These are phyloP conservation scores for Chromobotia macracanthus DNA, from an alignment of 2,797 vertebrate species.

Conservation along the genomic window DNA sequence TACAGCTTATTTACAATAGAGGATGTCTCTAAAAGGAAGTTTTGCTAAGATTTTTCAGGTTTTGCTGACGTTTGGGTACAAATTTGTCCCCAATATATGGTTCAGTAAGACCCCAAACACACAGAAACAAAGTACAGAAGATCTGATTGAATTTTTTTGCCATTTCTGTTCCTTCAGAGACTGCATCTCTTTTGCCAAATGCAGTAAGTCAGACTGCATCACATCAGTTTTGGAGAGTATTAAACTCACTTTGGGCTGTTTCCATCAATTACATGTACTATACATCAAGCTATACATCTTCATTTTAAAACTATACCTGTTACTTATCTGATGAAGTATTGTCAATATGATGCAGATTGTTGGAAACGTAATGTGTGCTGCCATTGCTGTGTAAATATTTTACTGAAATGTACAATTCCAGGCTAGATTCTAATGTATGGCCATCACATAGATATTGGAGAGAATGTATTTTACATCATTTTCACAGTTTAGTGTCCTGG, in stretches of 20 bases:
- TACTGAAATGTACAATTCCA: background rate
- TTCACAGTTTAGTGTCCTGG: conserved; percentile 54
- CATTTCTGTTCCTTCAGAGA: background rate
- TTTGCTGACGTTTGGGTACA: no score
- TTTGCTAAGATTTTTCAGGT: no score
- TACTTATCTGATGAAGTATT: background rate
- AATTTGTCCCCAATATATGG: no score
- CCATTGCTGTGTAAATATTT: conserved; percentile 7
- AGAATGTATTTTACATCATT: conserved; percentile 54
- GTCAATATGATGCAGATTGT: background rate
- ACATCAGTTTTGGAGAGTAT: background rate
- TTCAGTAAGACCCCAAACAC: background rate
- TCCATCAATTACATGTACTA: background rate
- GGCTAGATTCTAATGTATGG: background rate
- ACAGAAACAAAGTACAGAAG: conserved; percentile 3
- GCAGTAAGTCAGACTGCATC: background rate
- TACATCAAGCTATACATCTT: background rate
- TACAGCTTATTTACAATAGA: no score
- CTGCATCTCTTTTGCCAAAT: background rate
- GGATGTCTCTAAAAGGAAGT: no score
- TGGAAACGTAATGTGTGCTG: background rate
- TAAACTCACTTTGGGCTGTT: background rate
- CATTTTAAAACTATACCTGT: background rate
- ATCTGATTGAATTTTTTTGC: background rate
- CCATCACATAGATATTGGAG: conserved; percentile 33